phyloP scores from a whole-genome alignment of 2,113 vertebrate genomes.

The Empidonax traillii region DNA sequence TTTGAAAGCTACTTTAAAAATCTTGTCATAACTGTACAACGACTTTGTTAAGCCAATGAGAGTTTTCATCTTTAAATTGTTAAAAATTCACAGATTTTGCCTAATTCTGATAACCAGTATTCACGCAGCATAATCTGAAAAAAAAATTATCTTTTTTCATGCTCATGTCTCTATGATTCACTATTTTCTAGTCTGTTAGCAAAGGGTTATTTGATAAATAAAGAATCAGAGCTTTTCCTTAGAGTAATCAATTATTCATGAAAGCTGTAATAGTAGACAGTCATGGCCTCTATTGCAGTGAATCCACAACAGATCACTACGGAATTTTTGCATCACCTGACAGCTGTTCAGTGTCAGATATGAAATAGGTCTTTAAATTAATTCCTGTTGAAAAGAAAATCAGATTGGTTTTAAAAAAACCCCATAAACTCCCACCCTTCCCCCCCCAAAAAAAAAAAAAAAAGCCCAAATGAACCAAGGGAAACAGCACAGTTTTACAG shows the following conservation, averaged over 20 bases:
- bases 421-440: neutral
- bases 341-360: constrained; percentile 1
- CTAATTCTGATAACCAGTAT: neutral
- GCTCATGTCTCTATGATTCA: neutral
- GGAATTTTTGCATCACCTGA: neutral
- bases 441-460: too few relatives aligned
- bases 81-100: neutral
- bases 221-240: constrained; percentile 6
- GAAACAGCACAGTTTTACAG: neutral
- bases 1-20: neutral
- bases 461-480: accelerated
- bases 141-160: neutral
- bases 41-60: neutral
- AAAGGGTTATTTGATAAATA: constrained; percentile 11
- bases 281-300: neutral
- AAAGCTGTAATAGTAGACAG: neutral
- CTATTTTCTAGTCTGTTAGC: neutral
- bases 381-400: neutral
- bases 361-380: neutral
- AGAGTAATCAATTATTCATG: constrained; percentile 35
- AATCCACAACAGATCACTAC: neutral
- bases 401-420: neutral
- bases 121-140: neutral
- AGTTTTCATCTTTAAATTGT: neutral
- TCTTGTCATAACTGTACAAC: neutral